Evolutionary conservation across 2,888 invertebrate genomes (phyloP), one percentile per base, ranked within the genome.

Genomic region (Tineola bisselliella): DNA sequence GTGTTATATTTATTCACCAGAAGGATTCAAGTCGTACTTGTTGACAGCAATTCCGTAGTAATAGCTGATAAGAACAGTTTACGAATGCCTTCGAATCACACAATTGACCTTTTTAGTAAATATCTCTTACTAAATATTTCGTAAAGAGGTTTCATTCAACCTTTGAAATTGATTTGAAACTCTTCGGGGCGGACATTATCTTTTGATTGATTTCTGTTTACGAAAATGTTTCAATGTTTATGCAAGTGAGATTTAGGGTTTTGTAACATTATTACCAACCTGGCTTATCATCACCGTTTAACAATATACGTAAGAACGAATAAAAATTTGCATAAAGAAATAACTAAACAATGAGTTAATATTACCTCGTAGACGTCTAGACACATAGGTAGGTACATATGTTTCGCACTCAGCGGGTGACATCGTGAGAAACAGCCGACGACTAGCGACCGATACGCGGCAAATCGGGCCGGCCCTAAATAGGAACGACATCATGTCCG

Each of bases 401-500:
- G 38, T 58, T 58, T 38, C 38, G 58, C 31, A 17, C 58, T 17
- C 33, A 17, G 33, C 58, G 58, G 58, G n/a, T 59, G 59, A 59
- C 59, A 44, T 43, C 59, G 59, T 59, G 59, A 59, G 59, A 59
- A 25, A 59, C 25, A 44, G 44, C 8, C 44, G 44, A 19, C 19
- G 44, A 18, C n/a, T n/a, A 58, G n/a, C 33, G 56, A 19, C 19
- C 56, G 68, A 69, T 68, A 67, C 61, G 63, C 70, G 65, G 71
- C 75, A 73, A 75, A 74, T 75, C 68, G 70, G 68, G 70, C 67
- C 69, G 66, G 68, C 66, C 76, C 72, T 72, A 72, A 72, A 72
- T 68, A 69, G 79, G 72, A 73, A 69, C 66, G 71, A 73, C 73
- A 73, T 74, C 71, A 71, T 68, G 67, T 68, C 66, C 61, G 58